Conservation (phyloP, 2,113 vertebrate species). For the Aramus guarauna region DNA sequence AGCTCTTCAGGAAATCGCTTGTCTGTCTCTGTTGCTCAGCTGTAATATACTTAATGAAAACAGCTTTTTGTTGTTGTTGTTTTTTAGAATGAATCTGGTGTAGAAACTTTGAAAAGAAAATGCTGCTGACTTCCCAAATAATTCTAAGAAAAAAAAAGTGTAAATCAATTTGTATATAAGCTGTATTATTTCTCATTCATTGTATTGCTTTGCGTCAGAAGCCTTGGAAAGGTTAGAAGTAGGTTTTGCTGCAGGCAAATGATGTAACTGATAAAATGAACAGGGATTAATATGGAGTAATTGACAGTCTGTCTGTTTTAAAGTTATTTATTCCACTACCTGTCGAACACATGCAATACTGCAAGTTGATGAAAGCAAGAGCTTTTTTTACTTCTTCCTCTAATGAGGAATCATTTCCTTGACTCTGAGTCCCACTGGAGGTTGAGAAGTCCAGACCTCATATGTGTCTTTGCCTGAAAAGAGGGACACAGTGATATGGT, state of each 20-base stretch:
- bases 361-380: background rate
- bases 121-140: background rate
- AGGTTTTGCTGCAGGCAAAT: background rate
- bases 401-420: background rate
- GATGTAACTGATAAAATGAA: background rate
- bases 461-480: background rate
- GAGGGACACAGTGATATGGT: background rate
- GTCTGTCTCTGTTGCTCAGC: background rate
- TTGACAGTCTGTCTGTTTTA: background rate
- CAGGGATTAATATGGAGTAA: background rate
- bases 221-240: background rate
- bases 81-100: background rate
- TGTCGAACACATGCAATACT: background rate
- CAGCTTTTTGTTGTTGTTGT: background rate
- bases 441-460: background rate
- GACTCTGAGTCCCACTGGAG: background rate
- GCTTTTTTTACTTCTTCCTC: background rate
- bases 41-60: background rate
- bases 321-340: background rate
- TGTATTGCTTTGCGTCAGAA: background rate
- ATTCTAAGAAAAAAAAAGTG: background rate
- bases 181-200: background rate
- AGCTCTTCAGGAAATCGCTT: slow-evolving; percentile 25
- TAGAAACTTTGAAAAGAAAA: background rate
- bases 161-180: background rate